Evolutionary conservation across 1,140 invertebrate genomes (phyloP).

Genomic region (Gonatopus flavifemur): DNA sequence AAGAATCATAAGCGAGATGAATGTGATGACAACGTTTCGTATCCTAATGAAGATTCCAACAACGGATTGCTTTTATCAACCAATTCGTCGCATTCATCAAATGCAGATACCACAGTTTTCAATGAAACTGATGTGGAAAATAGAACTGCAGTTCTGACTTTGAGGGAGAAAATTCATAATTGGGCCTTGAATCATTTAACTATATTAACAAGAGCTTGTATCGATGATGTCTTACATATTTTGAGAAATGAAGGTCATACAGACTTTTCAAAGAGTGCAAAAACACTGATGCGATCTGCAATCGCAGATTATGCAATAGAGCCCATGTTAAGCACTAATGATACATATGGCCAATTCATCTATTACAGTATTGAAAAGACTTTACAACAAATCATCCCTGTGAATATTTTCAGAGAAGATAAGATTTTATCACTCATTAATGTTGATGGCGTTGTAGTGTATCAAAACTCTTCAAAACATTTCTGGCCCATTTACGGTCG

Average conservation of each 20-base stretch:
- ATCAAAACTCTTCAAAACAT: background rate
- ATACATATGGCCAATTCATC: too few species aligned
- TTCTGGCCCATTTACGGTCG: background rate
- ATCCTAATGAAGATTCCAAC: too few species aligned
- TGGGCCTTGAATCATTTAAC: too few species aligned
- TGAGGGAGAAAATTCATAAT: too few species aligned
- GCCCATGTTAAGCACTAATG: conserved; percentile 3
- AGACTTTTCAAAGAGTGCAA: conserved; percentile 11
- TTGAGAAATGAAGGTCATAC: conserved; percentile 15
- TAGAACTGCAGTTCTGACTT: too few species aligned
- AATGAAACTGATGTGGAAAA: too few species aligned
- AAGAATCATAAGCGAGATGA: too few species aligned
- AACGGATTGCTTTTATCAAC: too few species aligned
- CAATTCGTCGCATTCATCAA: too few species aligned
- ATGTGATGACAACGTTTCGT: too few species aligned
- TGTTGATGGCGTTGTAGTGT: conserved; percentile 4
- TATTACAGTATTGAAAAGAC: conserved; percentile 5
- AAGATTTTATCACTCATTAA: conserved; percentile 2
- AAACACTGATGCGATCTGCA: conserved; percentile 8
- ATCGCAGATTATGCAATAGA: background rate
- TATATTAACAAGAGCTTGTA: too few species aligned
- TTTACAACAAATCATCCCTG: background rate
- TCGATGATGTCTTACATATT: conserved; percentile 11
- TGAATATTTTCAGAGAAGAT: background rate
- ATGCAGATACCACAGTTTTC: too few species aligned